Base-by-base conservation (phyloP, 2,888 invertebrate genomes). In the Drosophila nr. fundita region DNA sequence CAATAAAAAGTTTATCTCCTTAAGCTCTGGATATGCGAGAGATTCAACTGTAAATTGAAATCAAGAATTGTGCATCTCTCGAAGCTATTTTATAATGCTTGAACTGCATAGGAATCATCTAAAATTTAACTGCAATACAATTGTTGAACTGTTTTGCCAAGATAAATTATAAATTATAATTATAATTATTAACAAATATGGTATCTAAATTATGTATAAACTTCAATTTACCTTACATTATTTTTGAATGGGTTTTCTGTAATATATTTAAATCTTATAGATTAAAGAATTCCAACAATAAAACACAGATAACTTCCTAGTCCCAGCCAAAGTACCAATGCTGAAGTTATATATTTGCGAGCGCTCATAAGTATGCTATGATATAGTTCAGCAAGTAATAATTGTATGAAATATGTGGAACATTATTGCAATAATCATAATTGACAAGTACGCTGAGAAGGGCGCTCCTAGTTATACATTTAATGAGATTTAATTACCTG, bases 281-380 rank as follows among this genome's bases (percentile, higher is more conserved):
- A n/a, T 13, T 8, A 27, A 18, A n/a, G n/a, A 50, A 6, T 50
- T n/a, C 10, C 6, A n/a, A 15, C 29, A 27, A 30, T 32, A n/a
- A 21, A 21, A 21, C 21, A 11, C 21, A 11, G 5, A 5, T 40
- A n/a, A 38, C 2, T 18, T 7, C 6, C 38, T 1, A 38, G 18
- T 38, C 7, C 3, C 3, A 18, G 38, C 18, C 18, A 7, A 0
- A 18, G 7, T 7, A 38, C 38, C 3, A 40, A 24, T 24, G 24
- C 36, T 11, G 24, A 34, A 49, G 4, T 8, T 8, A 11, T 34
- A 4, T 7, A 15, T 10, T 49, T 8, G 15, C 7, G 1, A 1
- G 50, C 74, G 32, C 74, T 58, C 1, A 53, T 65, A 75, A 75
- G 75, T 78, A 70, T 77, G 63, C 75, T 78, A 78, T 32, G 49